Evolutionary conservation across 2,113 vertebrate species (phyloP).

Genomic region (Oryzias celebensis): DNA sequence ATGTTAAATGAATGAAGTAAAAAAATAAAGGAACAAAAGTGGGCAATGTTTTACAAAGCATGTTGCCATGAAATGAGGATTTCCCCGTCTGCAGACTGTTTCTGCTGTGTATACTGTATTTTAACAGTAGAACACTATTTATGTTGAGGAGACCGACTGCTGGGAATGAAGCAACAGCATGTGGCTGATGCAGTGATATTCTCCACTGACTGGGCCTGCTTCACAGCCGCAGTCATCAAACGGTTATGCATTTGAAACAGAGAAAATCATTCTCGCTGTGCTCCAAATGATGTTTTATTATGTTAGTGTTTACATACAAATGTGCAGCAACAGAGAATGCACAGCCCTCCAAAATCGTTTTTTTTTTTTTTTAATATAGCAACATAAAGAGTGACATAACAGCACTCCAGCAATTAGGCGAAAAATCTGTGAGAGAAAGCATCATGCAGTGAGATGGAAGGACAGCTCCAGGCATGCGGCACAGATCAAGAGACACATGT

Average conservation of each 20-base stretch:
- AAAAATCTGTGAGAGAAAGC: slow-evolving; percentile 17
- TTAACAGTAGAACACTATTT: not conserved
- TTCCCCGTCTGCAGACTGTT: not conserved
- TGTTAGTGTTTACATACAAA: too few relatives aligned
- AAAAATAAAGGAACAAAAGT: not conserved
- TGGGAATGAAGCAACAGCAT: slow-evolving; percentile 35
- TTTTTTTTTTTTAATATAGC: slow-evolving; percentile 6
- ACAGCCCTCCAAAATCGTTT: not conserved
- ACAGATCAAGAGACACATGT: slow-evolving; percentile 44
- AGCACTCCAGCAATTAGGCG: slow-evolving; percentile 12
- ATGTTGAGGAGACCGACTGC: slow-evolving; percentile 19
- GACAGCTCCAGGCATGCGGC: slow-evolving; percentile 25
- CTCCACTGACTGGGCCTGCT: slow-evolving; percentile 19
- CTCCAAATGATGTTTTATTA: slow-evolving; percentile 6
- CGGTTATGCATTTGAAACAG: slow-evolving; percentile 9
- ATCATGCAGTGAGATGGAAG: slow-evolving; percentile 13
- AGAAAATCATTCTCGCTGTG: slow-evolving; percentile 24
- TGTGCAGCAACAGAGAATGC: slow-evolving; percentile 1
- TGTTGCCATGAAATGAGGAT: not conserved
- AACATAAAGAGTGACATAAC: slow-evolving; percentile 16
- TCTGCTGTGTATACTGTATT: not conserved
- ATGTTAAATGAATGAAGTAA: too few relatives aligned
- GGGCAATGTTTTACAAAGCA: not conserved
- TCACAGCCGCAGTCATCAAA: not conserved
- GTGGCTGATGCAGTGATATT: slow-evolving; percentile 34